A percentile compares a stretch with the other conserved stretches of the same genome.
phyloP scores from a whole-genome alignment of 2,888 invertebrate genomes.

The Criorhina ranunculi region DNA sequence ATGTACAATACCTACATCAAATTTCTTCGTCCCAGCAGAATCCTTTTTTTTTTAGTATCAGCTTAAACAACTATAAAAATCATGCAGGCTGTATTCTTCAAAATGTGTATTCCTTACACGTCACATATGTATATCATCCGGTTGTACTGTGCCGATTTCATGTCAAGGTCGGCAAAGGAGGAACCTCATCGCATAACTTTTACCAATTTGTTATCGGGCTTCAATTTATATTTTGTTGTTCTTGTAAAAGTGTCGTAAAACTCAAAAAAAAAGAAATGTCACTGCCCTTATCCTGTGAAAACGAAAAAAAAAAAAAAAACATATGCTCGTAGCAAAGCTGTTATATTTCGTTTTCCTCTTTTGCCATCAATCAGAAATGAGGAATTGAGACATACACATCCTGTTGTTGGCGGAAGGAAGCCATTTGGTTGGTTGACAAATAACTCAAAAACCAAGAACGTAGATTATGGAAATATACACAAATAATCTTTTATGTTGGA shows the following conservation, averaged over 20 bases:
- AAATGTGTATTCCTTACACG: constrained; percentile 1
- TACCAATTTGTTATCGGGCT: constrained; percentile 18
- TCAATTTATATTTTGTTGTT: constrained; percentile 12
- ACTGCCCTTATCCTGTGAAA: constrained; percentile 6
- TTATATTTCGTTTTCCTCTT: constrained; percentile 8
- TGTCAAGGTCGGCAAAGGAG: neutral
- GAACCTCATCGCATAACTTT: neutral
- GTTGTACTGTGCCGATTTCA: constrained; percentile 9
- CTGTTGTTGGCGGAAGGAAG: constrained; percentile 21
- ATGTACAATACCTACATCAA: too few species aligned
- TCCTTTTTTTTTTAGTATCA: too few species aligned
- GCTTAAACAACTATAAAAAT: too few species aligned
- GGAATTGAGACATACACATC: constrained; percentile 33
- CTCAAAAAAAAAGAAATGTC: constrained; percentile 7
- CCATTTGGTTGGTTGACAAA: constrained; percentile 30
- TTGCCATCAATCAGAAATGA: constrained; percentile 18
- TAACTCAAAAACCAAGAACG: constrained; percentile 7
- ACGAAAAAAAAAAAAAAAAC: constrained; percentile 20
- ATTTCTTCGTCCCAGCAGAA: too few species aligned
- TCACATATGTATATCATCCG: too few species aligned
- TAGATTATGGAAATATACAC: constrained; percentile 10
- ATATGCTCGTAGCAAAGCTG: constrained; percentile 1
- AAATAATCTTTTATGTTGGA: constrained; percentile 17
- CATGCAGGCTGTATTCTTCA: too few species aligned
- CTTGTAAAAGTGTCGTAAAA: constrained; percentile 28